A percentile compares a stretch with the other conserved stretches of the same genome.
These are phyloP conservation scores for Jacana jacana DNA, from an alignment of 2,113 vertebrate species.

Conservation along the genomic window DNA sequence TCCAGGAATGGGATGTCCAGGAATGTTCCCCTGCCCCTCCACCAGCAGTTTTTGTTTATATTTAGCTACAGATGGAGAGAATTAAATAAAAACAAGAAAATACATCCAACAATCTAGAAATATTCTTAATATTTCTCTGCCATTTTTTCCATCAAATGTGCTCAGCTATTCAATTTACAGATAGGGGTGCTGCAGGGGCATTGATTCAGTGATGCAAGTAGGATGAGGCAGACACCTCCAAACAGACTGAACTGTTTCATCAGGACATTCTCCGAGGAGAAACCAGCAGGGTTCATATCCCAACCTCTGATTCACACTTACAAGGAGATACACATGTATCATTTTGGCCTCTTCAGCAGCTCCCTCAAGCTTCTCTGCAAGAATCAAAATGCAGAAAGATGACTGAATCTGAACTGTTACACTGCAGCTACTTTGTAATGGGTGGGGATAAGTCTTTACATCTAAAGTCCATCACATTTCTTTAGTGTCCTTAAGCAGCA, in stretches of 20 bases:
- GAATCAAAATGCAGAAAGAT: neutral
- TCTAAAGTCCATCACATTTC: neutral
- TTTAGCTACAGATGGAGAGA: neutral
- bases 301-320: neutral
- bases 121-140: neutral
- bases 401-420: neutral
- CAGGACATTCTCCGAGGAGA: neutral
- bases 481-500: neutral
- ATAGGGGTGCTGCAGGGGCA: neutral
- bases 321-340: neutral
- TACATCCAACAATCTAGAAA: neutral
- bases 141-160: neutral
- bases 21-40: neutral
- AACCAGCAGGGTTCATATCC: neutral
- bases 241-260: neutral
- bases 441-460: neutral
- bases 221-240: neutral
- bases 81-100: neutral
- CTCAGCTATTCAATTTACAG: neutral
- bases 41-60: neutral
- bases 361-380: neutral
- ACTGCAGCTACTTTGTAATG: neutral
- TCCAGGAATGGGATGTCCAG: neutral
- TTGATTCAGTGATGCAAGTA: neutral
- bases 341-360: neutral